These are phyloP conservation scores for Nothura maculosa DNA, from an alignment of 2,797 vertebrate genomes.

Conservation along the genomic window DNA sequence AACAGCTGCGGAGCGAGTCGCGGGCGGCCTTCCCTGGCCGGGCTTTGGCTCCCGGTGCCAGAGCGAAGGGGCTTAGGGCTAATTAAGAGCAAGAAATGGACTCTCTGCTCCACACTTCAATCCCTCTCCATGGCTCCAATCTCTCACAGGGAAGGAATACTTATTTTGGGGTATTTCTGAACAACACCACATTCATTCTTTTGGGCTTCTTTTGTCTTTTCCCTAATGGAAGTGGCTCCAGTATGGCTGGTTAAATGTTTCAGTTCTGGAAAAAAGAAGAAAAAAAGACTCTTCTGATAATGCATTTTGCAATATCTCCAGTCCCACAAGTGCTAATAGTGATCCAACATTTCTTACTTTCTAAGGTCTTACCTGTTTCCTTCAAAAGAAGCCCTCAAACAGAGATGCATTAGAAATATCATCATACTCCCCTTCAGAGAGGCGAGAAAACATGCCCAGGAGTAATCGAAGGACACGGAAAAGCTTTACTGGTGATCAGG, in stretches of 20 bases:
- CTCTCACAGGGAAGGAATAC: neutral
- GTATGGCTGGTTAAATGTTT: neutral
- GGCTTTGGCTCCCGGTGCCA: neutral
- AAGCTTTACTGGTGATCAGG: neutral
- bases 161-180: neutral
- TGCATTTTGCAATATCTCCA: neutral
- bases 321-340: neutral
- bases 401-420: neutral
- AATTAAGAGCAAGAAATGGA: constrained; percentile 2
- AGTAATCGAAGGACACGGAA: neutral
- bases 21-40: neutral
- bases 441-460: neutral
- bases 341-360: neutral
- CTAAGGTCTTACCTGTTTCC: neutral
- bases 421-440: neutral
- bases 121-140: neutral
- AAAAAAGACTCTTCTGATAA: neutral
- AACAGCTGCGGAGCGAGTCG: neutral
- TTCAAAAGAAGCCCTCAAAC: neutral
- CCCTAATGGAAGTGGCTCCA: neutral
- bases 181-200: neutral
- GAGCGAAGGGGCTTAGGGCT: neutral
- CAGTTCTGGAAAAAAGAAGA: neutral
- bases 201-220: neutral
- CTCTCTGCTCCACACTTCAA: neutral